Evolutionary conservation across 2,888 invertebrate species (phyloP).

Genomic region (Galerucella nymphaeae): DNA sequence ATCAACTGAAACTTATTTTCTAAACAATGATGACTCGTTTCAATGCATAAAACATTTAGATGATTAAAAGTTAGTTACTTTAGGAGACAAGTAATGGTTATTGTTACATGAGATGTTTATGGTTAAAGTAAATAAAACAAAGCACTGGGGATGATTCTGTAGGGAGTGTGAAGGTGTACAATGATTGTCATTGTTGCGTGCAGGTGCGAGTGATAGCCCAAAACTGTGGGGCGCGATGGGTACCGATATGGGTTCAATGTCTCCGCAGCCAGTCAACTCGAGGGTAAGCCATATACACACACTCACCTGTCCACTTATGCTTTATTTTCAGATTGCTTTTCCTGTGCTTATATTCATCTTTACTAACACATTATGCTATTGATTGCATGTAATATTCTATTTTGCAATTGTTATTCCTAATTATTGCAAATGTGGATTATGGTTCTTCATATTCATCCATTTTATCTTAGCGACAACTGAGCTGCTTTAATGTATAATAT

Average conservation of each 20-base stretch:
- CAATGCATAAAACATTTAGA: not conserved
- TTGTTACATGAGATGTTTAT: too few species aligned
- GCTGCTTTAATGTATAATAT: too few species aligned
- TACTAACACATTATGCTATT: slow-evolving; percentile 25
- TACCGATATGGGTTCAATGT: slow-evolving; percentile 68
- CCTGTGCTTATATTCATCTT: slow-evolving; percentile 12
- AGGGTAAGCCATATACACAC: slow-evolving; percentile 68
- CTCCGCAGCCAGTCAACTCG: slow-evolving; percentile 69
- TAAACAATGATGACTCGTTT: too few species aligned
- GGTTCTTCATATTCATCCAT: not conserved
- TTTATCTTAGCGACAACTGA: too few species aligned
- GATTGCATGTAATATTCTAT: slow-evolving; percentile 16
- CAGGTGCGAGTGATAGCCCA: slow-evolving; percentile 69
- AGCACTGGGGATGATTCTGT: slow-evolving; percentile 54
- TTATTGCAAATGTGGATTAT: not conserved
- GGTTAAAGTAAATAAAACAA: slow-evolving; percentile 14
- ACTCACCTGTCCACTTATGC: slow-evolving; percentile 59
- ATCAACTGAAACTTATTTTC: not conserved
- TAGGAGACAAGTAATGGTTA: too few species aligned
- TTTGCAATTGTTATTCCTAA: not conserved
- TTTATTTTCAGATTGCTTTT: slow-evolving; percentile 52
- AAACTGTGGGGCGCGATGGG: slow-evolving; percentile 69
- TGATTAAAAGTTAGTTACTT: not conserved
- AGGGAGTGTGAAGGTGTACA: slow-evolving; percentile 53
- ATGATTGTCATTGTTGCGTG: slow-evolving; percentile 64